A percentile compares a stretch with the other conserved stretches of the same genome.
Conservation (phyloP, 2,888 invertebrate genomes). For the Galerucella pusilla region DNA sequence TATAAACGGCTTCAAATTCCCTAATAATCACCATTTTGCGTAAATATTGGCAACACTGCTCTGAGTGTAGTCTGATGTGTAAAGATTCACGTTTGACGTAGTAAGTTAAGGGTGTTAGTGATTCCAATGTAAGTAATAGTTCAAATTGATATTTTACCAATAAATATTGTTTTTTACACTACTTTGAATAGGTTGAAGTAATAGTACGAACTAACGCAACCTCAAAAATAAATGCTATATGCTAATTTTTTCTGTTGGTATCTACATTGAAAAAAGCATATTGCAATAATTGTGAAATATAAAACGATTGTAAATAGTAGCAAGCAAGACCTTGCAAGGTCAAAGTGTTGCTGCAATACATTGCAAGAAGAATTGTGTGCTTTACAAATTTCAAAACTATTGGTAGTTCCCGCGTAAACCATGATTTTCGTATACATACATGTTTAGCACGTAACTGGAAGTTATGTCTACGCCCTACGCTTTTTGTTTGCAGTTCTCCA, state of each 20-base stretch:
- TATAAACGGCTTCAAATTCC: background rate
- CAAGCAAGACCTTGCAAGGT: too few relatives aligned
- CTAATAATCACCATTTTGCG: background rate
- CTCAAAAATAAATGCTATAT: too few relatives aligned
- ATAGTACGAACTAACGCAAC: background rate
- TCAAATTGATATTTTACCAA: too few relatives aligned
- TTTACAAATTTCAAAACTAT: background rate
- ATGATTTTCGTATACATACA: background rate
- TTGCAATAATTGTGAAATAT: too few relatives aligned
- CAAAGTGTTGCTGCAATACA: too few relatives aligned
- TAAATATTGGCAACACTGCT: background rate
- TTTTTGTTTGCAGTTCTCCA: conserved; percentile 6
- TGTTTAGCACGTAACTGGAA: background rate
- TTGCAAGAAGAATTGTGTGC: too few relatives aligned
- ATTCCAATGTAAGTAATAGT: background rate
- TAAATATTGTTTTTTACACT: too few relatives aligned
- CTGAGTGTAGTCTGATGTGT: background rate
- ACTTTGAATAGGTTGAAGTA: too few relatives aligned
- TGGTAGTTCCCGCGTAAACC: background rate
- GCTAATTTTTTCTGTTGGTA: too few relatives aligned
- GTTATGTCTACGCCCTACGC: background rate
- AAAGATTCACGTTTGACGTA: background rate
- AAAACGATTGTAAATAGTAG: too few relatives aligned
- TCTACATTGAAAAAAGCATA: too few relatives aligned
- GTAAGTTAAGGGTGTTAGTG: background rate